These are phyloP conservation scores for Lophius piscatorius DNA, from an alignment of 2,113 vertebrate species.

Conservation along the genomic window DNA sequence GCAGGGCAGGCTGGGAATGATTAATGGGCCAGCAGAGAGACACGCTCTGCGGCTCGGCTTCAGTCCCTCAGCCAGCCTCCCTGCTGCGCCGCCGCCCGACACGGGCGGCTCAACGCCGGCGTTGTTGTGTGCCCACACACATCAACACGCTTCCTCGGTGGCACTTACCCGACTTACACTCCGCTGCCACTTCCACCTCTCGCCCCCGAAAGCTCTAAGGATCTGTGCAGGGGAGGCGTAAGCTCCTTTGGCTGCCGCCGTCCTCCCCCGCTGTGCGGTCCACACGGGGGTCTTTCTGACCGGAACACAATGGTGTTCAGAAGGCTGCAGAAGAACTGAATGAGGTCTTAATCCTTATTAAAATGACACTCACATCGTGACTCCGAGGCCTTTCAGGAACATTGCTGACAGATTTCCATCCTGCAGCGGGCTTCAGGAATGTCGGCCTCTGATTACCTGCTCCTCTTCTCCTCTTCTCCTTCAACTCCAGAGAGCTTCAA, in stretches of 20 bases:
- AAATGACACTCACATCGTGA: neutral
- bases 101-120: conserved; percentile 57
- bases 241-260: conserved; percentile 55
- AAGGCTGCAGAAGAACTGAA: conserved; percentile 28
- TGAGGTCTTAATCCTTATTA: conserved; percentile 29
- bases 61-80: conserved; percentile 62
- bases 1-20: conserved; percentile 70
- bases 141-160: conserved; percentile 52
- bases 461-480: conserved; percentile 9
- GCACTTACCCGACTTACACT: conserved; percentile 48
- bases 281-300: conserved; percentile 49
- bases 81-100: conserved; percentile 67
- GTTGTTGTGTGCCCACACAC: conserved; percentile 42
- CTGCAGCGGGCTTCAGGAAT: conserved; percentile 13
- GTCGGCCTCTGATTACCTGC: conserved; percentile 8
- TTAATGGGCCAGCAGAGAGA: conserved; percentile 66
- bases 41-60: conserved; percentile 66
- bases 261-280: conserved; percentile 58
- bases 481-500: conserved; percentile 26
- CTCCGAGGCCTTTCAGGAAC: too few species aligned
- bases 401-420: too few species aligned
- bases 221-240: conserved; percentile 43
- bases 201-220: conserved; percentile 35
- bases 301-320: conserved; percentile 45
- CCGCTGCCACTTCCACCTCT: conserved; percentile 19